These are phyloP conservation scores for Rhizoglyphus robini DNA, from an alignment of 1,140 invertebrate genomes.

Conservation along the genomic window DNA sequence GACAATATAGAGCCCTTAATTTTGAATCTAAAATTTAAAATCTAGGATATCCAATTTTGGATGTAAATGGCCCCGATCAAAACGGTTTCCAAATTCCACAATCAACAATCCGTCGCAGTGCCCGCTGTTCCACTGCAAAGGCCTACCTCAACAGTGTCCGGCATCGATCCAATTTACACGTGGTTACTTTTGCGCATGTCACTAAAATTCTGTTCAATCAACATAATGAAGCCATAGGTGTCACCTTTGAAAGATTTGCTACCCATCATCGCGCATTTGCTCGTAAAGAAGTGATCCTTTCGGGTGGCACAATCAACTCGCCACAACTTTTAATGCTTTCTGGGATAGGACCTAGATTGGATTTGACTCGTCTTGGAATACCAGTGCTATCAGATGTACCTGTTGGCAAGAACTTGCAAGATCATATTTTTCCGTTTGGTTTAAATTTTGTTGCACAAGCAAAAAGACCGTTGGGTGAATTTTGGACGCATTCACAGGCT, in stretches of 20 bases:
- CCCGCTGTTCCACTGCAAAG: constrained; percentile 72
- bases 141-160: constrained; percentile 71
- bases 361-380: constrained; percentile 24
- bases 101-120: constrained; percentile 63
- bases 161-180: constrained; percentile 62
- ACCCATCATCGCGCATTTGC: constrained; percentile 43
- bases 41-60: too few relatives aligned
- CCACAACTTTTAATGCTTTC: constrained; percentile 25
- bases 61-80: constrained; percentile 60
- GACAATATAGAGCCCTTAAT: constrained; percentile 67
- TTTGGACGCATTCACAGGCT: background rate
- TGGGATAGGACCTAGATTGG: constrained; percentile 31
- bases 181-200: constrained; percentile 66
- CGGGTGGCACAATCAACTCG: constrained; percentile 52
- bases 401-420: constrained; percentile 38
- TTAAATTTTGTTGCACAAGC: constrained; percentile 6
- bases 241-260: constrained; percentile 50
- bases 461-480: background rate
- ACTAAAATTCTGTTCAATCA: constrained; percentile 44
- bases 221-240: constrained; percentile 59
- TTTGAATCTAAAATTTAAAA: constrained; percentile 51
- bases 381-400: constrained; percentile 34
- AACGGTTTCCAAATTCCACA: constrained; percentile 38
- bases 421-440: constrained; percentile 29
- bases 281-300: constrained; percentile 56